phyloP scores from a whole-genome alignment of 1,140 invertebrate genomes.

The Metaphire vulgaris region DNA sequence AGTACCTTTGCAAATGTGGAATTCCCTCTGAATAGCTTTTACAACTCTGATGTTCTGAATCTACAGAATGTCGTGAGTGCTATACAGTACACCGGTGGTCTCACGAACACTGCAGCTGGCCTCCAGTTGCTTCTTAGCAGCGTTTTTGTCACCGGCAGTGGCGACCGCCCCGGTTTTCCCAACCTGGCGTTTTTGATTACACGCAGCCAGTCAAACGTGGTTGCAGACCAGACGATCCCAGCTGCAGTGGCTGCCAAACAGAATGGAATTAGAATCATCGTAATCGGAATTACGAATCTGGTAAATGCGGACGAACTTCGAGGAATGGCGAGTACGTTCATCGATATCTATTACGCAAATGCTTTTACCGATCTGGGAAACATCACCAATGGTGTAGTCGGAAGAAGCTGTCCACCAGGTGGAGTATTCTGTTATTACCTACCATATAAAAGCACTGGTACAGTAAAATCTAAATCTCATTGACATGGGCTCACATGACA shows the following conservation, averaged over 20 bases:
- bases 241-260: constrained; percentile 30
- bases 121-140: background rate
- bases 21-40: background rate
- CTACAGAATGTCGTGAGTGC: background rate
- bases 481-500: no score
- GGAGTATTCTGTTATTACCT: no score
- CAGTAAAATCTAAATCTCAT: no score
- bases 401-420: background rate
- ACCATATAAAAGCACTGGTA: no score
- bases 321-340: background rate
- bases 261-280: constrained; percentile 11
- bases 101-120: constrained; percentile 5
- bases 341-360: background rate
- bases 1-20: background rate
- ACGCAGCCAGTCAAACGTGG: constrained; percentile 43
- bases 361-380: background rate
- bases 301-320: background rate
- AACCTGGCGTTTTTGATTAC: constrained; percentile 43
- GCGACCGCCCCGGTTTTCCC: constrained; percentile 37
- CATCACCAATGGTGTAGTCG: background rate
- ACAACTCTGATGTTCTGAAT: background rate
- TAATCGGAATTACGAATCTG: constrained; percentile 9
- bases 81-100: background rate
- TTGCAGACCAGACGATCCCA: constrained; percentile 39
- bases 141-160: constrained; percentile 15